Evolutionary conservation across 1,140 invertebrate genomes (phyloP), one percentile per base, ranked within the genome.

Genomic region (Drepana arcuata): DNA sequence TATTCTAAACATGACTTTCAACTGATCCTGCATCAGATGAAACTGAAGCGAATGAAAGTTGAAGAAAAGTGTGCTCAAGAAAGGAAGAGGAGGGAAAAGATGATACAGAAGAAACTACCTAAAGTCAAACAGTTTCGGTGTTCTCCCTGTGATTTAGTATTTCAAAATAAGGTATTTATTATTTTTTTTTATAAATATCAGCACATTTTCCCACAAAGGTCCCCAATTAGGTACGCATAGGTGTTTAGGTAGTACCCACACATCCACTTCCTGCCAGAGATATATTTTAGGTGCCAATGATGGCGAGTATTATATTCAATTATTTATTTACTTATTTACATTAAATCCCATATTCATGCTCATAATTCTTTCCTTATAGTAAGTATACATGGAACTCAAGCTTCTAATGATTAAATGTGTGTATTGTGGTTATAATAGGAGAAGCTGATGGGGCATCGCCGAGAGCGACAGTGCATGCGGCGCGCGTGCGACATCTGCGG

Each of bases 1-100:
- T 80, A 80, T 57, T 82, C 75, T 3, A 82, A 77, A 58, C 75
- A 82, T 46, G 75, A 82, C 29, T 82, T 82, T 38, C 71, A 80
- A 57, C 40, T 77, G 23, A 77, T 82, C 32, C 45, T 82, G 28
- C 69, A 80, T 48, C 58, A 80, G 40, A 77, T 82, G 59, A 78
- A 78, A 37, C 32, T 64, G 9, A 72, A 72, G 40, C 54, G 70
- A 32, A 41, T 71, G 31, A 68, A 66, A 36, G 35, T 55, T 33
- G 66, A 74, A 34, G 61, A 77, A 28, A 38, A 57, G 30, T 48
- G 41, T 31, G 57, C 70, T 16, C 39, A 50, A 23, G 47, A 59
- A 29, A 39, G 63, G 14, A 57, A 63, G 36, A 75, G 52, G 34
- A 65, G 36, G 34, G 71, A 75, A 40, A 71, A 39, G 48, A 23